Conservation (phyloP, 2,888 invertebrate genomes). For the Dryobota labecula region DNA sequence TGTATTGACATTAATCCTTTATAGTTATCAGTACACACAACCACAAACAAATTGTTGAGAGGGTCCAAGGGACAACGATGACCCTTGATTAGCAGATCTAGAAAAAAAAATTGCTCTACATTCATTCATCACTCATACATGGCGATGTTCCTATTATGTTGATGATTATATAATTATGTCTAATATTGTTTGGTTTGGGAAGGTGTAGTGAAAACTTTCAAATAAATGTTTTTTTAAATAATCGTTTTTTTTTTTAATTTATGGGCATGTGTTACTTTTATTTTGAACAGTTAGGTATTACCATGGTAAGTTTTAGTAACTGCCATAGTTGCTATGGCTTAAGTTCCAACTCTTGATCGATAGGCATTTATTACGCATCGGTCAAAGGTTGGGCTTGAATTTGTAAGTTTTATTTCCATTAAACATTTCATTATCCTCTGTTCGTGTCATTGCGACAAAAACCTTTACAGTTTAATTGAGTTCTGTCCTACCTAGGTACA, state of each 20-base stretch:
- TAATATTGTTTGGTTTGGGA: not conserved
- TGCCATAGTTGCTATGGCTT: not conserved
- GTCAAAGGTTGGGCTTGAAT: slow-evolving; percentile 20
- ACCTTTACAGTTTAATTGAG: slow-evolving; percentile 26
- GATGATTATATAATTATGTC: not conserved
- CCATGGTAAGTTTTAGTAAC: not conserved
- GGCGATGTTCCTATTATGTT: not conserved
- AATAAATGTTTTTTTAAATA: too few species aligned
- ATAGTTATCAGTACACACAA: slow-evolving; percentile 26
- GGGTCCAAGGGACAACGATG: slow-evolving; percentile 29
- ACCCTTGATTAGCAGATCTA: slow-evolving; percentile 11
- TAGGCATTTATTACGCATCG: slow-evolving; percentile 27
- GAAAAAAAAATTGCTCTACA: too few species aligned
- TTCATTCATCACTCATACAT: too few species aligned
- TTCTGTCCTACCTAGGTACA: slow-evolving; percentile 3
- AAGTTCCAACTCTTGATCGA: not conserved
- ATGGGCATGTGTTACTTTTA: not conserved
- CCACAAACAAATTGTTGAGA: slow-evolving; percentile 20
- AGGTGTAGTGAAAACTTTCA: too few species aligned
- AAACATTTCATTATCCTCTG: not conserved
- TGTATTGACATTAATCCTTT: slow-evolving; percentile 29
- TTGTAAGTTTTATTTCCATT: slow-evolving; percentile 11
- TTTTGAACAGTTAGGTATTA: not conserved
- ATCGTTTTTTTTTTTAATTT: not conserved
- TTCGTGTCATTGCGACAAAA: slow-evolving; percentile 13